These are phyloP conservation scores for Semotilus atromaculatus DNA, from an alignment of 2,797 vertebrate genomes.

Conservation along the genomic window DNA sequence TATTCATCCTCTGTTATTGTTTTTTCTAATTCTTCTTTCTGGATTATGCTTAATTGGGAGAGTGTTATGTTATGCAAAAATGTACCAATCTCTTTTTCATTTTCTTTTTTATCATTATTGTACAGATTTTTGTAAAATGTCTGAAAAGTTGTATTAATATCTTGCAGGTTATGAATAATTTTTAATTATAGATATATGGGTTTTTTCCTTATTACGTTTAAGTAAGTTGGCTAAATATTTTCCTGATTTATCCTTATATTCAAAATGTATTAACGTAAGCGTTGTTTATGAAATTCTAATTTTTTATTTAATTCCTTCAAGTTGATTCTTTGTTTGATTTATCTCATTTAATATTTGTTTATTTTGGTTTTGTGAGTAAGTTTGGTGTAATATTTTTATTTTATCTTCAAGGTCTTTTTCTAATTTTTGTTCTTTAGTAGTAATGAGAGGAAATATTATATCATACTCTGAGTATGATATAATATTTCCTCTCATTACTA, in stretches of 20 bases:
- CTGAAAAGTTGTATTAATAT: neutral
- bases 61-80: too few relatives aligned
- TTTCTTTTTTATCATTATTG: neutral
- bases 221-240: neutral
- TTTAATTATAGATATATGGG: too few relatives aligned
- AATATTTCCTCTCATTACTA: neutral
- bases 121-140: neutral
- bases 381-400: neutral
- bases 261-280: neutral
- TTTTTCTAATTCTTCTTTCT: too few relatives aligned
- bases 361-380: neutral
- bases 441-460: too few relatives aligned
- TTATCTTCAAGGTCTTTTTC: neutral
- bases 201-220: neutral
- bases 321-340: neutral
- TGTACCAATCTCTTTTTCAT: neutral
- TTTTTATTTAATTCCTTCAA: neutral
- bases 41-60: too few relatives aligned
- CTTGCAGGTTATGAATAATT: neutral
- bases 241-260: neutral
- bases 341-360: neutral
- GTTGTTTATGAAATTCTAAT: neutral
- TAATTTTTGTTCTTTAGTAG: too few relatives aligned
- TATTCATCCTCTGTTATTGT: neutral
- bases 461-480: too few relatives aligned